Percentiles rank a stretch among this genome's conserved stretches.
phyloP scores from a whole-genome alignment of 1,140 invertebrate species.

The Solenopsis invicta region DNA sequence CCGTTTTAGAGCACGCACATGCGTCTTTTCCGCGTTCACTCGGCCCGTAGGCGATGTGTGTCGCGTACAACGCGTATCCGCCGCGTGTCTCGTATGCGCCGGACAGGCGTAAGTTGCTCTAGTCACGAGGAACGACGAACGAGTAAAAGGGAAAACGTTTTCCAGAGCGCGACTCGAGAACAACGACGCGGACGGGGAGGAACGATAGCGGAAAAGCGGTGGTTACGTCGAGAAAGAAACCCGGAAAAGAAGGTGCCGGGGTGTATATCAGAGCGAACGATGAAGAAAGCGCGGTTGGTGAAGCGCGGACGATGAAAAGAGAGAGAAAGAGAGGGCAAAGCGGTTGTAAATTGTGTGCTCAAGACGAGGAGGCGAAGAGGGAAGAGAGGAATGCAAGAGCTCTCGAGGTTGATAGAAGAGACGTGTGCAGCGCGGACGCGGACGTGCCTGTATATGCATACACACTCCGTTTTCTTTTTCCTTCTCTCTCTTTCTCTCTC shows the following conservation, averaged over 20 bases:
- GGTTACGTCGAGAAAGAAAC: conserved; percentile 40
- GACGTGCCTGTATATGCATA: neutral
- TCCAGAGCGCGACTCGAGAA: conserved; percentile 26
- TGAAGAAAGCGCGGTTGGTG: conserved; percentile 51
- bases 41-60: conserved; percentile 42
- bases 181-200: conserved; percentile 11
- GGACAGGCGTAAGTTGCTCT: conserved; percentile 6
- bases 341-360: conserved; percentile 71
- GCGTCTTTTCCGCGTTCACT: neutral
- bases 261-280: neutral
- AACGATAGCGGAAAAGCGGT: conserved; percentile 34
- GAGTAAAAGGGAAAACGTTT: conserved; percentile 45
- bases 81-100: neutral
- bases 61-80: neutral
- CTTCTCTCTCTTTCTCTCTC: neutral
- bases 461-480: conserved; percentile 11
- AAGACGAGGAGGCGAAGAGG: conserved; percentile 9
- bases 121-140: neutral
- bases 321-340: neutral
- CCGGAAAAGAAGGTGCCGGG: conserved; percentile 46
- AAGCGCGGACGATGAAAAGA: conserved; percentile 13
- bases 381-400: conserved; percentile 32
- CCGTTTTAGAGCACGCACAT: conserved; percentile 54
- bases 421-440: conserved; percentile 6
- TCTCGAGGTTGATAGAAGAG: conserved; percentile 60